phyloP scores from a whole-genome alignment of 2,888 invertebrate species.

The Agonopterix alstromeriana region DNA sequence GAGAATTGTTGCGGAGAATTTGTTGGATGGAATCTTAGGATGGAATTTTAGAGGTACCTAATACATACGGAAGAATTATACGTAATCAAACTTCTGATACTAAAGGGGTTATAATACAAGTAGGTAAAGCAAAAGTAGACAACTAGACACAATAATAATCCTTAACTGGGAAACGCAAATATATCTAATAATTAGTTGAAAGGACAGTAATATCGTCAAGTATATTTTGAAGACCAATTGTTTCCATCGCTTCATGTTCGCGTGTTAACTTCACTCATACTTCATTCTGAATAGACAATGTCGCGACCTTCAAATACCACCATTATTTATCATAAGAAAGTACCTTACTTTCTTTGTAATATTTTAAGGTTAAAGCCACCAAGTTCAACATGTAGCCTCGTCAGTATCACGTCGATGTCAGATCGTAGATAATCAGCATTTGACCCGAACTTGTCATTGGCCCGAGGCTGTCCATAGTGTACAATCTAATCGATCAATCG shows the following conservation, averaged over 20 bases:
- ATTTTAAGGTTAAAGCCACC: conserved; percentile 5
- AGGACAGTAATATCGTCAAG: no score
- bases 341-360: conserved; percentile 9
- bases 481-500: conserved; percentile 4
- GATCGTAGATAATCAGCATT: conserved; percentile 4
- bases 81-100: no score
- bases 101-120: no score
- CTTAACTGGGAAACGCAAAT: no score
- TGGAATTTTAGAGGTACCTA: no score
- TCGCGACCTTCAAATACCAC: conserved; percentile 4
- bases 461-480: conserved; percentile 6
- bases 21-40: no score
- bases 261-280: not conserved
- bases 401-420: conserved; percentile 1
- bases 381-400: conserved; percentile 9
- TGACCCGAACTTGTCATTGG: conserved; percentile 9
- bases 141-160: no score
- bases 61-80: no score
- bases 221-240: no score
- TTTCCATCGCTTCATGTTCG: not conserved
- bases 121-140: no score
- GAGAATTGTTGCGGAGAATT: no score
- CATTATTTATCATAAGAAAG: conserved; percentile 5
- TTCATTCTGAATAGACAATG: not conserved
- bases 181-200: no score